Conservation (phyloP, 2,797 vertebrate species). For the Sphenodon punctatus region DNA sequence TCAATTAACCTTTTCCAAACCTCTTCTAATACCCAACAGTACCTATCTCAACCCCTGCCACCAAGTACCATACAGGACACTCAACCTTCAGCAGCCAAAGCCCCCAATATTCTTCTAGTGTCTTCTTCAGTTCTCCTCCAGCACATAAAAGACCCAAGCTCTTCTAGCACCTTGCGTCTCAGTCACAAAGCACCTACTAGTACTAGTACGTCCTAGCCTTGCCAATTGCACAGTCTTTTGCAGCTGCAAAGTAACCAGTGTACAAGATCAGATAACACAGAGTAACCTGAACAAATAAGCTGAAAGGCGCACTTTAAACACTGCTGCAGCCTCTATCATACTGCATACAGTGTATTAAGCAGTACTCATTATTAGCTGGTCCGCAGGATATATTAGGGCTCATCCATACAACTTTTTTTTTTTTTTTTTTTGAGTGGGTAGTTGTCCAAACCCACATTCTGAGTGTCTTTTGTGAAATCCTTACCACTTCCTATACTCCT, state of each 20-base stretch:
- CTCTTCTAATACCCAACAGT: too few species aligned
- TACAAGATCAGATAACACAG: not conserved
- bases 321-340: not conserved
- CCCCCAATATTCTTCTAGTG: accelerated
- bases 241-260: accelerated
- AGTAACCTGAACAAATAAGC: not conserved
- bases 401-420: too few species aligned
- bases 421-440: too few species aligned
- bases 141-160: too few species aligned
- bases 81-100: not conserved
- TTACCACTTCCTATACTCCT: too few species aligned
- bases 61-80: not conserved
- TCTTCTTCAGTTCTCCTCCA: not conserved
- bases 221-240: not conserved
- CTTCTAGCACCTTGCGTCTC: too few species aligned
- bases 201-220: not conserved
- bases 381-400: not conserved
- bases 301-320: not conserved
- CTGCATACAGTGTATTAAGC: not conserved
- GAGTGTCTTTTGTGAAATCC: too few species aligned
- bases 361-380: not conserved
- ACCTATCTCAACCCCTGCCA: not conserved
- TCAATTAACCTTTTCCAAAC: too few species aligned
- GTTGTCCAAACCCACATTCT: too few species aligned
- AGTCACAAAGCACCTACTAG: too few species aligned